Evolutionary conservation across 1,140 invertebrate species (phyloP).

Genomic region (Diachasmimorpha longicaudata): DNA sequence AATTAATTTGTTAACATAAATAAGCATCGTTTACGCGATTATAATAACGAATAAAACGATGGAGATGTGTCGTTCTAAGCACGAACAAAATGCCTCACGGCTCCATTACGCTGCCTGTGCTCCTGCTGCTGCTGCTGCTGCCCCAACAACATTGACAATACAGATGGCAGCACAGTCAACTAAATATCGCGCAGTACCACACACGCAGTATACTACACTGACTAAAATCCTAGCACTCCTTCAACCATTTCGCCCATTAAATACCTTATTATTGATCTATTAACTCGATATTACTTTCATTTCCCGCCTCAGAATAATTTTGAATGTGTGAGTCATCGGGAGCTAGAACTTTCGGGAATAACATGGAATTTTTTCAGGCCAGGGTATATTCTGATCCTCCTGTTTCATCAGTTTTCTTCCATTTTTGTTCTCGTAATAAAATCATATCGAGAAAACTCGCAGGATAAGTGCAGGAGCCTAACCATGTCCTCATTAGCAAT

Average conservation of each 20-base stretch:
- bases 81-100: slow-evolving; percentile 57
- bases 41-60: slow-evolving; percentile 26
- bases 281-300: slow-evolving; percentile 50
- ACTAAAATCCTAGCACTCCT: slow-evolving; percentile 26
- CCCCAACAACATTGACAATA: slow-evolving; percentile 74
- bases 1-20: slow-evolving; percentile 34
- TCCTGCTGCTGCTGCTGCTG: slow-evolving; percentile 42
- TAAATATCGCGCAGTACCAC: slow-evolving; percentile 28
- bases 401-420: not conserved
- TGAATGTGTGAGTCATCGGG: slow-evolving; percentile 39
- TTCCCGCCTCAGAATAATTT: slow-evolving; percentile 37
- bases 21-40: slow-evolving; percentile 39
- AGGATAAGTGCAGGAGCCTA: slow-evolving; percentile 49
- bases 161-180: slow-evolving; percentile 65
- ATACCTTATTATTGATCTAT: slow-evolving; percentile 64
- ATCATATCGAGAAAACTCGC: slow-evolving; percentile 14
- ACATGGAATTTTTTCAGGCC: not conserved
- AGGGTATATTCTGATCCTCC: not conserved
- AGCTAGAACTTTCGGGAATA: slow-evolving; percentile 19
- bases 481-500: slow-evolving; percentile 67
- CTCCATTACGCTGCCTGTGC: slow-evolving; percentile 56
- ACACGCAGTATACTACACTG: slow-evolving; percentile 18
- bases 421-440: slow-evolving; percentile 13
- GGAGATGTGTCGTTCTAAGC: slow-evolving; percentile 31
- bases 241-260: slow-evolving; percentile 39